Evolutionary conservation across 2,888 invertebrate species (phyloP), one percentile per base, ranked within the genome.

Genomic region (Dolichopus griseipennis): DNA sequence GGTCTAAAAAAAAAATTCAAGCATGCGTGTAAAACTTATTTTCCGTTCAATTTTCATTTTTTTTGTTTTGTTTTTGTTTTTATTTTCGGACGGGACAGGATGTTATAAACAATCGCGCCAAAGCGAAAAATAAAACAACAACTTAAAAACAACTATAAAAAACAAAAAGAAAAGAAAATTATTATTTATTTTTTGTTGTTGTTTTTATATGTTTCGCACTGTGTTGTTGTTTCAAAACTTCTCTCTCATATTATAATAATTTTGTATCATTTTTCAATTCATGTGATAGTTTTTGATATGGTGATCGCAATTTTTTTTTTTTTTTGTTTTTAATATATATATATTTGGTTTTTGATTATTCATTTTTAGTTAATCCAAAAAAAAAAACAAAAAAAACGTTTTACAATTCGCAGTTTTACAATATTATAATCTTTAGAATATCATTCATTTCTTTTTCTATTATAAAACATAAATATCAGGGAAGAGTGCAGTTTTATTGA

Each of bases 11-110:
- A 37, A n/a, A 52, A 18, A 52, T 52, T 15, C 52, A 52, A 52
- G 52, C 52, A 52, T 52, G 52, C 52, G 52, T 52, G 52, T 52
- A 52, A 52, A 52, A 52, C 52, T n/a, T 52, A 52, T 52, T 52
- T 52, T 52, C 52, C 52, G 52, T 52, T 52, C 52, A 52, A 52
- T 52, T 6, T 52, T 52, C 6, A 52, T 52, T 52, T 43, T 43
- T 43, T 52, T 52, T 52, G 15, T n/a, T n/a, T n/a, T n/a, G n/a
- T 37, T 8, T 43, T 43, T 52, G 2, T 52, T n/a, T 9, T 52
- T 18, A 6, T 52, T 52, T 52, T 52, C 18, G 52, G 52, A 52
- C 52, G 52, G 52, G 52, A 52, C 52, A 52, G 52, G 52, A 52
- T 52, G 52, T 52, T 52, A 52, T 52, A 52, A 52, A 52, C 52